A percentile compares a stretch with the other conserved stretches of the same genome.
phyloP scores from a whole-genome alignment of 2,113 vertebrate genomes.

The Forbesichthys papilliferus region DNA sequence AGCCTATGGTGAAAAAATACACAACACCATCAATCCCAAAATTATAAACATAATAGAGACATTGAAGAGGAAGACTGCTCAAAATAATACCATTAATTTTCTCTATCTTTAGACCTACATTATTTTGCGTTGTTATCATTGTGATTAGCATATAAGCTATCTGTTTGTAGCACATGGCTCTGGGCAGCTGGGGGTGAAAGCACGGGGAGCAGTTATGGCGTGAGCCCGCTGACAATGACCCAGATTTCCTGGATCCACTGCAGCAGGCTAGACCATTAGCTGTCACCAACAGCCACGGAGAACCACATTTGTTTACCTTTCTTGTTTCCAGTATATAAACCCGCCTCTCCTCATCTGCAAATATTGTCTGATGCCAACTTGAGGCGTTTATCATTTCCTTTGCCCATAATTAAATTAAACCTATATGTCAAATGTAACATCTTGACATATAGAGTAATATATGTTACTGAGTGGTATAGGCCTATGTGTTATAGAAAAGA shows the following conservation, averaged over 20 bases:
- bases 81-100: slow-evolving; percentile 11
- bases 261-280: slow-evolving; percentile 69
- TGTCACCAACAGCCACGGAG: slow-evolving; percentile 64
- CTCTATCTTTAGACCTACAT: slow-evolving; percentile 27
- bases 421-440: slow-evolving; percentile 28
- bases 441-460: slow-evolving; percentile 24
- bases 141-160: slow-evolving; percentile 70
- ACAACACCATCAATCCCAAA: too few relatives aligned
- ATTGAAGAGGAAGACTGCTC: not conserved
- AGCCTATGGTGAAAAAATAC: too few relatives aligned
- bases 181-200: slow-evolving; percentile 60
- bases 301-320: not conserved
- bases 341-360: slow-evolving; percentile 19
- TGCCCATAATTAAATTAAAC: not conserved
- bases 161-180: slow-evolving; percentile 47
- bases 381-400: not conserved
- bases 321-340: slow-evolving; percentile 18
- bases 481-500: too few relatives aligned
- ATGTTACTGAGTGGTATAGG: not conserved
- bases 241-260: slow-evolving; percentile 77
- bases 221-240: slow-evolving; percentile 77
- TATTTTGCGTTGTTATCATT: not conserved
- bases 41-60: too few relatives aligned
- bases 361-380: not conserved
- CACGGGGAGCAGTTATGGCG: slow-evolving; percentile 62